Conservation (phyloP, 1,140 invertebrate genomes). For the Chionoecetes opilio region DNA sequence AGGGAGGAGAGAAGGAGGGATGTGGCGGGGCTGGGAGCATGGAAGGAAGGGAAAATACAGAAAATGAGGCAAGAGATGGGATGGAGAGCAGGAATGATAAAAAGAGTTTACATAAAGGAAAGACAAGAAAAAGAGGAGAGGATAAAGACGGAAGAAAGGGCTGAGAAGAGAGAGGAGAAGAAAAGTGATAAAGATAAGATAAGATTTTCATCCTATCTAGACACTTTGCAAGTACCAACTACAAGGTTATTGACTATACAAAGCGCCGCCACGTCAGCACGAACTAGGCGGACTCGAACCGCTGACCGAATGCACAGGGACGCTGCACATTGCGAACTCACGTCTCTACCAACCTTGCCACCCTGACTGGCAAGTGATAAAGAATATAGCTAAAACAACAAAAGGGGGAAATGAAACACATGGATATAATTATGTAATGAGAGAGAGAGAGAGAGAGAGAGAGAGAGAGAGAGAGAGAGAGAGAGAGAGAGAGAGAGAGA, state of each 20-base stretch:
- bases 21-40: neutral
- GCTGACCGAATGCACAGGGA: too few species aligned
- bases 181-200: neutral
- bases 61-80: neutral
- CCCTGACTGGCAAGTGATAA: too few species aligned
- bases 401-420: neutral
- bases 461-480: neutral
- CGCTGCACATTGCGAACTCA: too few species aligned
- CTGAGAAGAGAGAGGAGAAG: neutral
- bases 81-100: neutral
- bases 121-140: slow-evolving; percentile 24
- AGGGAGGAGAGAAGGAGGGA: neutral
- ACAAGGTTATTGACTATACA: too few species aligned
- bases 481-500: neutral
- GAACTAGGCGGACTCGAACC: too few species aligned
- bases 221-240: too few species aligned
- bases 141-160: neutral
- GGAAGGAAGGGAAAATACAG: neutral
- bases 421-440: neutral
- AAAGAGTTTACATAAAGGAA: neutral
- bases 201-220: too few species aligned
- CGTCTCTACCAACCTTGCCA: too few species aligned
- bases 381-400: neutral
- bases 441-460: neutral
- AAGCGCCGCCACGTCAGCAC: too few species aligned